These are phyloP conservation scores for Podarcis raffonei DNA, from an alignment of 2,113 vertebrate species.

Conservation along the genomic window DNA sequence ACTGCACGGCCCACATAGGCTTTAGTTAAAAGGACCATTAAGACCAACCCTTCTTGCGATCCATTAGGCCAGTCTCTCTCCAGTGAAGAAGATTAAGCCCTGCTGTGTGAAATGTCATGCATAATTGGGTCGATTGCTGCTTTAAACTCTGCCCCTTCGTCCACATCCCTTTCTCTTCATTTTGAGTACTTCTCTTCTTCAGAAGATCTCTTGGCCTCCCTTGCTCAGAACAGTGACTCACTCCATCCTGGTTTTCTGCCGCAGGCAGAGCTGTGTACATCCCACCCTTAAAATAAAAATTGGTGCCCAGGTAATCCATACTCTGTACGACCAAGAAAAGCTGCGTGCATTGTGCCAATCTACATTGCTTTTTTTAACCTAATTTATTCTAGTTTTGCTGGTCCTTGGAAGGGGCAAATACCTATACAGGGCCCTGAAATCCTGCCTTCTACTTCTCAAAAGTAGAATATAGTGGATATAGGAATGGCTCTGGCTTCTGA, in stretches of 20 bases:
- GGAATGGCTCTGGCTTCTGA: too few relatives aligned
- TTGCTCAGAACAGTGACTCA: neutral
- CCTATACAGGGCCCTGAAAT: neutral
- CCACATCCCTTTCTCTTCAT: constrained; percentile 6
- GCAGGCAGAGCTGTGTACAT: neutral
- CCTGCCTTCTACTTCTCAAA: neutral
- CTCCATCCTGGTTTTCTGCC: neutral
- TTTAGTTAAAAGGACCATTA: constrained; percentile 83
- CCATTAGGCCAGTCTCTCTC: constrained; percentile 76
- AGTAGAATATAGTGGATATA: neutral
- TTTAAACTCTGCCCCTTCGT: constrained; percentile 75
- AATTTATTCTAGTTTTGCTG: neutral
- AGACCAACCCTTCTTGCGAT: constrained; percentile 76
- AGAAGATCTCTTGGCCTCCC: neutral
- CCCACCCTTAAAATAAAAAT: neutral
- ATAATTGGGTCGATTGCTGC: constrained; percentile 77
- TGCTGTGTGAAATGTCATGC: constrained; percentile 76
- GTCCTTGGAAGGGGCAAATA: neutral
- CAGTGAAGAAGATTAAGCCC: constrained; percentile 77
- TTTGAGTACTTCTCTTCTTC: constrained; percentile 13
- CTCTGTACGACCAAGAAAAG: neutral
- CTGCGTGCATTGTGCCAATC: neutral
- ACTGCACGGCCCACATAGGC: constrained; percentile 75
- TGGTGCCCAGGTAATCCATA: too few relatives aligned
- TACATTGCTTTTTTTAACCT: neutral